Evolutionary conservation across 2,888 invertebrate species (phyloP).

Genomic region (Candidula unifasciata): DNA sequence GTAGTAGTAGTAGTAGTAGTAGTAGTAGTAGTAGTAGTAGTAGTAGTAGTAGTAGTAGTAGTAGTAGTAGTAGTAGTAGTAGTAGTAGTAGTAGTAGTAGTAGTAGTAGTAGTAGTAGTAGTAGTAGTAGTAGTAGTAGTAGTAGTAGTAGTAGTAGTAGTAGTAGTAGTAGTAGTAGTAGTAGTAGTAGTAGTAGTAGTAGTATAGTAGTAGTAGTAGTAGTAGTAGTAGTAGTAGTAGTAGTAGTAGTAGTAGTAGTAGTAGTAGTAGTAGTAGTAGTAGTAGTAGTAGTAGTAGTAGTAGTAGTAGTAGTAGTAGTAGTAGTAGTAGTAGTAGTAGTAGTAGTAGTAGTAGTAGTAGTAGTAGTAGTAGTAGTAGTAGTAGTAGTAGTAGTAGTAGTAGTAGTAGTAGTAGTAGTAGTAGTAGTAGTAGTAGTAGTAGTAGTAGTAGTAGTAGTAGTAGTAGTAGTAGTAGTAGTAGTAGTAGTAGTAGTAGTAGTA

Average conservation of each 20-base stretch:
- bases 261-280: conserved; percentile 41
- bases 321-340: conserved; percentile 43
- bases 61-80: conserved; percentile 45
- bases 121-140: conserved; percentile 38
- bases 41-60: conserved; percentile 41
- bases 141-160: conserved; percentile 36
- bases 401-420: conserved; percentile 41
- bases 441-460: too few relatives aligned
- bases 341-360: conserved; percentile 41
- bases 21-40: conserved; percentile 36
- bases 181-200: too few relatives aligned
- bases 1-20: conserved; percentile 42
- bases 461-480: conserved; percentile 6
- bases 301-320: conserved; percentile 48
- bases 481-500: conserved; percentile 43
- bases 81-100: not conserved
- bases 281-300: conserved; percentile 41
- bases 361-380: conserved; percentile 43
- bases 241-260: conserved; percentile 40
- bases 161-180: conserved; percentile 38
- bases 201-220: too few relatives aligned
- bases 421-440: conserved; percentile 11
- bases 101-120: not conserved
- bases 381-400: conserved; percentile 44
- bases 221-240: conserved; percentile 35